Conservation (phyloP, 1,140 invertebrate species). For the Zaprionus kolodkinae region DNA sequence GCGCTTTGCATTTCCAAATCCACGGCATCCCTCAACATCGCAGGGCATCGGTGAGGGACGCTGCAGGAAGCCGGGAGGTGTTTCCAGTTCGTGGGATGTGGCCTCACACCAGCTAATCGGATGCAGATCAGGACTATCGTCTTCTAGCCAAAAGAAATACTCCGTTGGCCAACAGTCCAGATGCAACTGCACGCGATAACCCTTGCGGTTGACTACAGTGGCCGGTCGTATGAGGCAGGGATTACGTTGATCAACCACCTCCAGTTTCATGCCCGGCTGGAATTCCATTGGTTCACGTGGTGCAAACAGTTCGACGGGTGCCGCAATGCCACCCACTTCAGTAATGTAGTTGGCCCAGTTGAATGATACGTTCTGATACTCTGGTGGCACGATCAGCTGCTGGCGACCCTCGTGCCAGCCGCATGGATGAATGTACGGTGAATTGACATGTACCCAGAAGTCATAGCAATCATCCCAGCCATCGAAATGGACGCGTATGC, state of each 20-base stretch:
- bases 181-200: constrained; percentile 92
- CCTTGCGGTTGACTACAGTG: constrained; percentile 91
- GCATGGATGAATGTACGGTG: constrained; percentile 96
- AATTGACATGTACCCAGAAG: constrained; percentile 95
- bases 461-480: constrained; percentile 97
- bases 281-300: constrained; percentile 92
- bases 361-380: constrained; percentile 87
- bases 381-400: constrained; percentile 92
- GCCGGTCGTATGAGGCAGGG: constrained; percentile 92
- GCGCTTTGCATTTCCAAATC: constrained; percentile 91
- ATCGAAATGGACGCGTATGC: constrained; percentile 97
- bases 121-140: constrained; percentile 95
- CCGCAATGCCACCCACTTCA: constrained; percentile 89
- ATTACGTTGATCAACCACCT: constrained; percentile 94
- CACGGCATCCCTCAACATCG: constrained; percentile 91
- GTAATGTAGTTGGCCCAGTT: constrained; percentile 93
- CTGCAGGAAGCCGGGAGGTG: constrained; percentile 87
- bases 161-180: constrained; percentile 96
- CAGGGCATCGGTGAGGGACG: constrained; percentile 84
- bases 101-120: constrained; percentile 95
- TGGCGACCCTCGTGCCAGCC: constrained; percentile 95
- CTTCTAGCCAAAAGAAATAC: constrained; percentile 95
- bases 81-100: constrained; percentile 93
- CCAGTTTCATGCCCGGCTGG: constrained; percentile 94
- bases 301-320: constrained; percentile 93